These are phyloP conservation scores for Parambassis ranga DNA, from an alignment of 2,797 vertebrate species.

Conservation along the genomic window DNA sequence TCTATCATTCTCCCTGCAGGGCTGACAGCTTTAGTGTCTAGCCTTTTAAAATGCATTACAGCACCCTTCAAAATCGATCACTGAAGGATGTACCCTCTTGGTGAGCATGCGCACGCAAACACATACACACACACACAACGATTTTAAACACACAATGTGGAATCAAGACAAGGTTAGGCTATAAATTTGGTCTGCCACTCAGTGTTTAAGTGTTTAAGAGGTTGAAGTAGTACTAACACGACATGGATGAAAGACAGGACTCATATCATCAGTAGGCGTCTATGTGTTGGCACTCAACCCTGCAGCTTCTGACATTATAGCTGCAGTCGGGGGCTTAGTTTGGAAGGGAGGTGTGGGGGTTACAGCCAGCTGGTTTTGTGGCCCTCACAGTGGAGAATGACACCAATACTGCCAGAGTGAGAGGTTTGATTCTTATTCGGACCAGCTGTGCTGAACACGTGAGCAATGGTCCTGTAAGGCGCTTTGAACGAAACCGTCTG, in stretches of 20 bases:
- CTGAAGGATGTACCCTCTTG: constrained; percentile 22
- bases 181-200: neutral
- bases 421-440: constrained; percentile 14
- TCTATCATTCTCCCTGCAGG: constrained; percentile 31
- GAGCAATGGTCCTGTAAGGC: neutral
- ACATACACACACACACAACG: neutral
- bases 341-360: neutral
- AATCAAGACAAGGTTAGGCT: neutral
- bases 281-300: too few species aligned
- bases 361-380: neutral
- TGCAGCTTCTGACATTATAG: too few species aligned
- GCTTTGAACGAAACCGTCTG: constrained; percentile 23
- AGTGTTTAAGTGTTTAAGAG: neutral
- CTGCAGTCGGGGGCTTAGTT: too few species aligned
- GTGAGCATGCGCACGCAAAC: neutral
- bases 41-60: constrained; percentile 61
- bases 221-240: neutral
- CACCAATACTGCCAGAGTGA: neutral
- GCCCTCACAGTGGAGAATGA: constrained; percentile 9
- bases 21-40: constrained; percentile 41
- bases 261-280: too few species aligned
- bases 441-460: constrained; percentile 9
- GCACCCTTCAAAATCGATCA: constrained; percentile 53
- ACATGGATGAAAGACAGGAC: neutral
- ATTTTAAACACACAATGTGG: neutral